Evolutionary conservation across 53 echinoderm and acorn worm species (phyloP).

Genomic region (Luidia sarsii): DNA sequence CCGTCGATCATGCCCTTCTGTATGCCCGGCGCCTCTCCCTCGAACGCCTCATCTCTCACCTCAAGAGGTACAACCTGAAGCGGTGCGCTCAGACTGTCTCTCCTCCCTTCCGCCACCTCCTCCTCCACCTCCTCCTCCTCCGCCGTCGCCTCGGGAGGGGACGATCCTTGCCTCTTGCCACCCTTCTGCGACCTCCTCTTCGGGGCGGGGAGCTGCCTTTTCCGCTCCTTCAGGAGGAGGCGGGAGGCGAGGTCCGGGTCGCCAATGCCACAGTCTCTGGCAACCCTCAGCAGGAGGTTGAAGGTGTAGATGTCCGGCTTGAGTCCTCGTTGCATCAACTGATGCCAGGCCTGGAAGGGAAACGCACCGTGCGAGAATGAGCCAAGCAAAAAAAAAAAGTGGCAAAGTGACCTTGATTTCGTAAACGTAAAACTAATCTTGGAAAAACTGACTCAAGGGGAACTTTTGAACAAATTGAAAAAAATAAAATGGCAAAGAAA

Average conservation of each 20-base stretch:
- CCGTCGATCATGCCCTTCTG: background rate
- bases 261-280: constrained; percentile 86
- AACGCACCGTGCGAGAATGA: no score
- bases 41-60: background rate
- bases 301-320: constrained; percentile 72
- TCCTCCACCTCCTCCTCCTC: background rate
- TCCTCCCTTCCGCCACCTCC: background rate
- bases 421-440: no score
- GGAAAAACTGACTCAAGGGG: no score
- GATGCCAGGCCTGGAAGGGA: constrained; percentile 76
- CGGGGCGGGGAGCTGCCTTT: background rate
- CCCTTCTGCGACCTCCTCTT: background rate
- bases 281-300: constrained; percentile 85
- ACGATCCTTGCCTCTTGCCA: background rate
- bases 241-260: constrained; percentile 76
- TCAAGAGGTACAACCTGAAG: constrained; percentile 4
- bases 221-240: constrained; percentile 58
- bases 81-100: no score
- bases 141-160: background rate
- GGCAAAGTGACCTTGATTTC: no score
- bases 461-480: no score
- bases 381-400: no score
- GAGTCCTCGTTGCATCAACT: constrained; percentile 69
- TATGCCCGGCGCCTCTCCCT: no score
- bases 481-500: no score